Percentiles rank a stretch among this genome's conserved stretches.
Conservation (phyloP, 2,888 invertebrate genomes). For the Thelaira solivaga region DNA sequence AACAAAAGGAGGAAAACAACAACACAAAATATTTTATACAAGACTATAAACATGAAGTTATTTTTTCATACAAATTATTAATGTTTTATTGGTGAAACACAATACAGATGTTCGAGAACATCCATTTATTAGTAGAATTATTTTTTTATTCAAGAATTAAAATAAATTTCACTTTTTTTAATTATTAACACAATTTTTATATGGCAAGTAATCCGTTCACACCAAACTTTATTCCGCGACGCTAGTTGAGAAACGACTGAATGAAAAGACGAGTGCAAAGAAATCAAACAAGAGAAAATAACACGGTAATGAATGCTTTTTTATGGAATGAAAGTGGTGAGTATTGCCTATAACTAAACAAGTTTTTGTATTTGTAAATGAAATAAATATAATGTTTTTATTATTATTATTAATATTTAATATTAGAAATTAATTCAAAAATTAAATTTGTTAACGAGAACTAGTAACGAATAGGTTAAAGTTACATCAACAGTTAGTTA, state of each 20-base stretch:
- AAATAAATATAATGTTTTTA: too few relatives aligned
- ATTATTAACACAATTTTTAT: conserved; percentile 20
- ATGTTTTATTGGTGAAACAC: background rate
- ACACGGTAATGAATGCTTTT: too few relatives aligned
- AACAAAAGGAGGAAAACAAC: conserved; percentile 10
- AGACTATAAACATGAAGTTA: conserved; percentile 29
- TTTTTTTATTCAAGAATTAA: background rate
- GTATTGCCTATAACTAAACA: too few relatives aligned
- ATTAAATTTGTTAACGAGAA: too few relatives aligned
- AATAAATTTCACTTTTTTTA: conserved; percentile 54
- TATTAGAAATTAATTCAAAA: too few relatives aligned
- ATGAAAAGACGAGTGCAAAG: conserved; percentile 1
- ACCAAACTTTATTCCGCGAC: too few relatives aligned
- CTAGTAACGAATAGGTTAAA: too few relatives aligned
- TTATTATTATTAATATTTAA: too few relatives aligned
- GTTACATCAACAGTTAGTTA: too few relatives aligned
- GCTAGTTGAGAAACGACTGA: conserved; percentile 54
- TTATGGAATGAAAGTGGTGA: too few relatives aligned
- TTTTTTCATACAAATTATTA: background rate
- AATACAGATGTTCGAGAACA: conserved; percentile 1
- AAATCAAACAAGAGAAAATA: too few relatives aligned
- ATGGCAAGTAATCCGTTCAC: background rate
- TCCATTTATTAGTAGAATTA: conserved; percentile 3
- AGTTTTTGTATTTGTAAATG: too few relatives aligned
- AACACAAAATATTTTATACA: conserved; percentile 36